Conservation (phyloP, 2,113 vertebrate genomes). For the Amblyornis subalaris region DNA sequence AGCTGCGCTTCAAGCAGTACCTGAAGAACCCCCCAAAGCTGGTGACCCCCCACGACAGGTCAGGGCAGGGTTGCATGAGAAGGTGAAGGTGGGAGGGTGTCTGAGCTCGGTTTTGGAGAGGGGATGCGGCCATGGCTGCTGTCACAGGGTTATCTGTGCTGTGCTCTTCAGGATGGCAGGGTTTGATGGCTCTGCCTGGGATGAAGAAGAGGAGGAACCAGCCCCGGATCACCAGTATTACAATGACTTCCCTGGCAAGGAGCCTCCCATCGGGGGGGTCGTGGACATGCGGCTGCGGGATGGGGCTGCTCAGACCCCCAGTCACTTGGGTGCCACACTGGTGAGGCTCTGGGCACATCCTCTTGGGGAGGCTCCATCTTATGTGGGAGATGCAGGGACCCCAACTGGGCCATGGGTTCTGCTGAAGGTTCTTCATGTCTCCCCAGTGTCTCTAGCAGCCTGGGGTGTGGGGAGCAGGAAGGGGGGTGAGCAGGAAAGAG, state of each 20-base stretch:
- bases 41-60: slow-evolving; percentile 97
- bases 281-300: slow-evolving; percentile 88
- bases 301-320: slow-evolving; percentile 62
- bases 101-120: neutral
- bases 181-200: slow-evolving; percentile 96
- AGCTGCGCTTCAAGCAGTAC: slow-evolving; percentile 97
- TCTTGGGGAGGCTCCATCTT: rapidly evolving
- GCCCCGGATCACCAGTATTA: slow-evolving; percentile 91
- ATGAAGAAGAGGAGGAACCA: slow-evolving; percentile 82
- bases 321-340: slow-evolving; percentile 85
- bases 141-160: neutral
- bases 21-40: slow-evolving; percentile 96
- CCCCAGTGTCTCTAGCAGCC: rapidly evolving
- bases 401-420: rapidly evolving
- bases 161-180: slow-evolving; percentile 85
- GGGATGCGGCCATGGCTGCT: neutral
- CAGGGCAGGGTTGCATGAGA: neutral
- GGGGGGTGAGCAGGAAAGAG: neutral
- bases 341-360: slow-evolving; percentile 50
- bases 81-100: neutral
- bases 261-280: slow-evolving; percentile 91
- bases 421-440: neutral
- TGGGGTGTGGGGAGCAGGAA: neutral
- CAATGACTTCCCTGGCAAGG: slow-evolving; percentile 95
- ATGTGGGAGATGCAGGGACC: no score